A percentile compares a stretch with the other conserved stretches of the same genome.
phyloP scores from a whole-genome alignment of 2,888 invertebrate genomes.

The Drosophila siamana region DNA sequence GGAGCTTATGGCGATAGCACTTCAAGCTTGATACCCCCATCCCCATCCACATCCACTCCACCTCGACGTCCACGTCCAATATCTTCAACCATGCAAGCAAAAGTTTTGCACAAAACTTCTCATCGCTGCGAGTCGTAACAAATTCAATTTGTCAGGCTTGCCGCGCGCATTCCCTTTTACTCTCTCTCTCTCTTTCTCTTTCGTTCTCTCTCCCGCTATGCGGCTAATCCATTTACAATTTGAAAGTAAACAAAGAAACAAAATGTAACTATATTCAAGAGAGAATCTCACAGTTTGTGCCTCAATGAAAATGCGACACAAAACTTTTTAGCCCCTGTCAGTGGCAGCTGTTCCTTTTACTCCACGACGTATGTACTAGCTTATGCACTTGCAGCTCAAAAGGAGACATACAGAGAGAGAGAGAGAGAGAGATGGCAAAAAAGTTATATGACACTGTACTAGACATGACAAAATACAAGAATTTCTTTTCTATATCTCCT shows the following conservation, averaged over 20 bases:
- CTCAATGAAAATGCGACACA: constrained; percentile 64
- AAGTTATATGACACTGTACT: constrained; percentile 23
- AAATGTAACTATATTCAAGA: constrained; percentile 44
- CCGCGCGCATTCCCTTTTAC: constrained; percentile 43
- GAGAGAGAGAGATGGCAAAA: neutral
- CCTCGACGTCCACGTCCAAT: constrained; percentile 58
- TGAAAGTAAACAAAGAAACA: constrained; percentile 78
- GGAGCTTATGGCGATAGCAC: constrained; percentile 59
- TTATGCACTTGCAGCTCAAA: constrained; percentile 30
- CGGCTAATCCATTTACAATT: constrained; percentile 78
- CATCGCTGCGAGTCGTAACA: constrained; percentile 71
- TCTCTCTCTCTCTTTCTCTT: neutral
- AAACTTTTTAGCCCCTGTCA: constrained; percentile 47
- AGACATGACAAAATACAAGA: constrained; percentile 33
- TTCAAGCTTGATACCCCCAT: constrained; percentile 31
- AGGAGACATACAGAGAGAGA: neutral
- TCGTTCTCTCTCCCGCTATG: constrained; percentile 22
- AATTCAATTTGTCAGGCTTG: constrained; percentile 78
- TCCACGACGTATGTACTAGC: constrained; percentile 10
- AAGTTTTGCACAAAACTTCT: constrained; percentile 72
- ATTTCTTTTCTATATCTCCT: constrained; percentile 26
- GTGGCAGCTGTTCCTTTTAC: constrained; percentile 27
- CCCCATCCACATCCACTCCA: too few species aligned
- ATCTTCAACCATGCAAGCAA: constrained; percentile 74
- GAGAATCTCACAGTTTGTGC: constrained; percentile 47